Percentiles rank a stretch among this genome's conserved stretches.
These are phyloP conservation scores for Crematogaster levior DNA, from an alignment of 2,888 invertebrate species.

Conservation along the genomic window DNA sequence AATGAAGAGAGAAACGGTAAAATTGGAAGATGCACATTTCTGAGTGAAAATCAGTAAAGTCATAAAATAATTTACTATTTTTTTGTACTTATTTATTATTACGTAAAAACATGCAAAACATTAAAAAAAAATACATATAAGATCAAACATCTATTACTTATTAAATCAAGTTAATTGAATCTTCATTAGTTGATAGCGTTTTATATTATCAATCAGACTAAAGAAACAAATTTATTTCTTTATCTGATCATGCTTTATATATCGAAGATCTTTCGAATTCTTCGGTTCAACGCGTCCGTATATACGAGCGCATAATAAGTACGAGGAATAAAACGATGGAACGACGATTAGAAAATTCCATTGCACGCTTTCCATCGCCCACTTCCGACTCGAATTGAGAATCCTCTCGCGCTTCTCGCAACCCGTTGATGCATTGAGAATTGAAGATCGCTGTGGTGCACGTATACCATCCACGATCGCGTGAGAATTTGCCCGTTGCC, in stretches of 20 bases:
- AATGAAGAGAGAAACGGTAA: not conserved
- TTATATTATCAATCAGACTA: not conserved
- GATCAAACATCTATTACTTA: not conserved
- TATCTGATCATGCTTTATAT: not conserved
- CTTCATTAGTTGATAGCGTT: not conserved
- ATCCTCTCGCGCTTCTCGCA: constrained; percentile 56
- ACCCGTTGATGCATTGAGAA: constrained; percentile 44
- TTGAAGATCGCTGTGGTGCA: constrained; percentile 36
- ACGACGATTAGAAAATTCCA: constrained; percentile 84
- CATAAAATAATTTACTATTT: not conserved
- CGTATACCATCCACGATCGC: constrained; percentile 29
- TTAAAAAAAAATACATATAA: no score
- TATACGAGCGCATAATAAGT: constrained; percentile 54
- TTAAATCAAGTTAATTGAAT: not conserved
- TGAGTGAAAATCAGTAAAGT: not conserved
- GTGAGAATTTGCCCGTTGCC: constrained; percentile 49
- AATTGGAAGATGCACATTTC: not conserved
- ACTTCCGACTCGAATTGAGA: constrained; percentile 40
- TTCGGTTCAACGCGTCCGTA: not conserved
- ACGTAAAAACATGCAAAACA: not conserved
- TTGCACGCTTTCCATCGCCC: constrained; percentile 57
- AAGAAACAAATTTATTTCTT: not conserved
- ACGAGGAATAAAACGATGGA: constrained; percentile 73
- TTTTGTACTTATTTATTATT: not conserved
- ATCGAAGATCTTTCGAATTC: not conserved